phyloP scores from a whole-genome alignment of 2,888 invertebrate species.

The Papilio gigon region DNA sequence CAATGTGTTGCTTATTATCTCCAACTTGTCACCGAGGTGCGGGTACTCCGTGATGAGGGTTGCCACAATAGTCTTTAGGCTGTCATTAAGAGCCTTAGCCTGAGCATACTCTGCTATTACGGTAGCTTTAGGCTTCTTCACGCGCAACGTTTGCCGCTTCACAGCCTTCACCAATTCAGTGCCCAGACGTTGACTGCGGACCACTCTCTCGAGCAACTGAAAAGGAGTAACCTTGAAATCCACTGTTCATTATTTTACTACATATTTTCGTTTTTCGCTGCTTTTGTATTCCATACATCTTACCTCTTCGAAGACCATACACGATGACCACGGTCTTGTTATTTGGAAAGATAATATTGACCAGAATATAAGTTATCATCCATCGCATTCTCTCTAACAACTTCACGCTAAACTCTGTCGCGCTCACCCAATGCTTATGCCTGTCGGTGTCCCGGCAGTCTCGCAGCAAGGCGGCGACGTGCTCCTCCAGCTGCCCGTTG shows the following conservation, averaged over 20 bases:
- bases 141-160: conserved; percentile 66
- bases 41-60: conserved; percentile 85
- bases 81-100: conserved; percentile 82
- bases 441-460: conserved; percentile 65
- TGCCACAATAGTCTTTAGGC: conserved; percentile 82
- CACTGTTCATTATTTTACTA: not conserved
- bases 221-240: conserved; percentile 36
- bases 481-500: conserved; percentile 68
- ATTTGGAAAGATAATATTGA: not conserved
- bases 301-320: too few relatives aligned
- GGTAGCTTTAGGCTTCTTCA: conserved; percentile 70
- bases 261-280: not conserved
- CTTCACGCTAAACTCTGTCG: too few relatives aligned
- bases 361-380: not conserved
- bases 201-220: conserved; percentile 81
- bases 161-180: conserved; percentile 81
- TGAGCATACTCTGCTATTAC: conserved; percentile 82
- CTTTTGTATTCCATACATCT: too few relatives aligned
- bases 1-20: conserved; percentile 76
- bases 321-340: too few relatives aligned
- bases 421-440: conserved; percentile 71
- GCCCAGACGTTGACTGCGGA: conserved; percentile 87
- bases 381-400: not conserved
- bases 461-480: conserved; percentile 63
- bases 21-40: conserved; percentile 68